Evolutionary conservation across 37 sponge, comb jelly and placozoan species (phyloP), one percentile per base, ranked within the genome.

Genomic region (Haliclona indistincta): DNA sequence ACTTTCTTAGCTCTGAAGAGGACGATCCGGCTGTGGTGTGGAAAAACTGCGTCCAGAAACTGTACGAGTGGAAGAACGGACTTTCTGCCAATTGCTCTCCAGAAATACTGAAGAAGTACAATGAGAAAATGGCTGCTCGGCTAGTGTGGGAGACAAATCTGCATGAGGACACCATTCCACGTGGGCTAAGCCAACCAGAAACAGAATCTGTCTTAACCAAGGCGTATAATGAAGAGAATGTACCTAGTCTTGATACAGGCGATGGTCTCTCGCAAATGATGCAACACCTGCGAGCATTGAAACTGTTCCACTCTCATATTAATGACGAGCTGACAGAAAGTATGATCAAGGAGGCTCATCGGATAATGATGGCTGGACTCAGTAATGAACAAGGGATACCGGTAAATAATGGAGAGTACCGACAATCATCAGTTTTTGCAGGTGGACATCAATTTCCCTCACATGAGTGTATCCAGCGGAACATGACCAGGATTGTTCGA

Each of bases 341-440:
- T 20, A 6, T 73, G 28, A 73, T 73, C 3, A 73, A 73, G 29
- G 11, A 54, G 25, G 28, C 60, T 19, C 74, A 73, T 43, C 10
- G 23, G 56, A 35, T 56, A 1, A 25, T 73, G 42, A 73, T 73
- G 74, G 13, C 38, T 25, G 60, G 42, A 1, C 42, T 73, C 1
- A 38, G 15, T 3, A 73, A 35, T n/a, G 74, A 73, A n/a, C n/a
- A n/a, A 23, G 74, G 60, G 22, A 3, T 26, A 1, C 2, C 10
- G 1, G 60, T 73, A 3, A 4, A 36, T 37, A 43, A 56, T 22
- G 74, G 74, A 1, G 43, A 2, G 2, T 73, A 73, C 42, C 60
- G 74, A 13, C 1, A 37, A 2, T 4, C 1, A 1, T 43, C 74
- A n/a, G 74, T 73, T 26, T 32, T 28, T 56, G 74, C 60, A 17